phyloP scores from a whole-genome alignment of 2,797 vertebrate species.

The Percopsis omiscomaycus region DNA sequence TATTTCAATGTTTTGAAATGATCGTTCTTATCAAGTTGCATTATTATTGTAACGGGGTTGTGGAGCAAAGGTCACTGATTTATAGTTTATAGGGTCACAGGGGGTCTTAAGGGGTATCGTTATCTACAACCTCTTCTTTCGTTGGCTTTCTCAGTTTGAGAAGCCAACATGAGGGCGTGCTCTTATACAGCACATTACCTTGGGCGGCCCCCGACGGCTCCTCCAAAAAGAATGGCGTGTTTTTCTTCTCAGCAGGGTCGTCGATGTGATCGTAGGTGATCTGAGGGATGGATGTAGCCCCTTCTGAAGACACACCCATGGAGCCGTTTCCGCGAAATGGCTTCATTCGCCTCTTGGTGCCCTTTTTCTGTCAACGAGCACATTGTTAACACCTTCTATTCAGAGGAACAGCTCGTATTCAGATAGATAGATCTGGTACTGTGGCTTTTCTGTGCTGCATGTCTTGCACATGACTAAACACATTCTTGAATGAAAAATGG shows the following conservation, averaged over 20 bases:
- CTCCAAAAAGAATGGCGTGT: slow-evolving; percentile 71
- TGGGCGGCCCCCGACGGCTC: slow-evolving; percentile 64
- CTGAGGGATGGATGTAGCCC: slow-evolving; percentile 80
- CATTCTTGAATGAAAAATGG: no score
- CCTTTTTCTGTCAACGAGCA: slow-evolving; percentile 75
- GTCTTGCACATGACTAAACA: no score
- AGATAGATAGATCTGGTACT: no score
- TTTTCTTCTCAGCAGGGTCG: slow-evolving; percentile 78
- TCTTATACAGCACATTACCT: slow-evolving; percentile 44
- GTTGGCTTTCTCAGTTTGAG: background rate
- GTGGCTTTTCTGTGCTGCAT: no score
- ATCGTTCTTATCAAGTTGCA: no score
- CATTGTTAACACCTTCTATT: background rate
- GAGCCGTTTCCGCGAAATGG: slow-evolving; percentile 74
- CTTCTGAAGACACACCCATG: slow-evolving; percentile 68
- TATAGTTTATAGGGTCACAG: no score
- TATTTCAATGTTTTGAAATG: no score
- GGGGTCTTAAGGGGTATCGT: no score
- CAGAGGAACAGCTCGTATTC: background rate
- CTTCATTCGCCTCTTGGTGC: slow-evolving; percentile 80
- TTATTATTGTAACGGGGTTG: no score
- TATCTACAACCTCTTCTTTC: background rate
- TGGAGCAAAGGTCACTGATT: no score
- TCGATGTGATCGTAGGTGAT: slow-evolving; percentile 84
- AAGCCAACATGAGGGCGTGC: no score